phyloP scores from a whole-genome alignment of 2,113 vertebrate genomes.

The Misgurnus anguillicaudatus region DNA sequence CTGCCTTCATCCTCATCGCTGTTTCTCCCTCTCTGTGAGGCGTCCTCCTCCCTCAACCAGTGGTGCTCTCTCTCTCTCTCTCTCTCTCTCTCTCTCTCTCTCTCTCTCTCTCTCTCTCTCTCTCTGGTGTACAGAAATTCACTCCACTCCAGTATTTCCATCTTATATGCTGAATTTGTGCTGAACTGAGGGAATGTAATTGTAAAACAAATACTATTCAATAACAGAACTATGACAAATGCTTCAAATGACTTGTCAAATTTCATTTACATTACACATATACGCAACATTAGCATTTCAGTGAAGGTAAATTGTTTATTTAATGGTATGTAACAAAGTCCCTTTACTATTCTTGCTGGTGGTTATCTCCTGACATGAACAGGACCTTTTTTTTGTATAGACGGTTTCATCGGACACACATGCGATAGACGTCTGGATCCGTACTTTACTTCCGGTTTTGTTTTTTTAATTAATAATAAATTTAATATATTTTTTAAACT shows the following conservation, averaged over 20 bases:
- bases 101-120: constrained; percentile 2
- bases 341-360: too few species aligned
- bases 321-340: too few species aligned
- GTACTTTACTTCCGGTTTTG: too few species aligned
- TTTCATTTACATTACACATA: too few species aligned
- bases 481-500: too few species aligned
- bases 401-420: too few species aligned
- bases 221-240: background rate
- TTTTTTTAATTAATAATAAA: too few species aligned
- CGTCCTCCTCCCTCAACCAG: background rate
- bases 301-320: too few species aligned
- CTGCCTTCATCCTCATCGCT: constrained; percentile 9
- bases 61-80: constrained; percentile 11
- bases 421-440: too few species aligned
- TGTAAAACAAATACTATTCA: background rate
- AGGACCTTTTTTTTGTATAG: too few species aligned
- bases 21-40: background rate
- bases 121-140: background rate
- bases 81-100: constrained; percentile 12
- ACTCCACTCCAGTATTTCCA: background rate
- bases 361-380: too few species aligned
- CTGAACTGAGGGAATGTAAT: background rate
- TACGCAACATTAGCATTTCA: too few species aligned
- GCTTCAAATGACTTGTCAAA: constrained; percentile 22
- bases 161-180: background rate